Base-by-base conservation (phyloP, 2,797 vertebrate species). In the Lates japonicus region DNA sequence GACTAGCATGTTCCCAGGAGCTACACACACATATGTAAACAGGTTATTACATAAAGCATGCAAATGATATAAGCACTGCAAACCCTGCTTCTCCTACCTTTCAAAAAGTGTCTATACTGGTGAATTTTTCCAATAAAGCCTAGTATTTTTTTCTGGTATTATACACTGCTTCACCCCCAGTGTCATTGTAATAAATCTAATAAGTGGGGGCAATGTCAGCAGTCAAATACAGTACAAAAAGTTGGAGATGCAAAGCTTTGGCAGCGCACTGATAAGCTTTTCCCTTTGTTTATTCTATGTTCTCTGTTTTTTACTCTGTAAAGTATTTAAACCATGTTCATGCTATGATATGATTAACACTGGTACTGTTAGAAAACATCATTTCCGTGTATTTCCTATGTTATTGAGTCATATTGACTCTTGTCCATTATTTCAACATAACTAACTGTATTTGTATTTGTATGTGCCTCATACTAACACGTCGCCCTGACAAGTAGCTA, bases 341-440 rank as follows among this genome's bases (percentile, higher is more conserved):
- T 78, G 86, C 77, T 80, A 73, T 80, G 84, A 51, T 81, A 52
- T 77, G 64, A 85, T 80, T 67, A 71, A 57, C 76, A 59, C 62
- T 86, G 80, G 63, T 83, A 78, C 59, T 77, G 48, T 80, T 78
- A 80, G 22, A 70, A 63, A 75, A 67, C 25, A 74, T 67, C 3
- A 82, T 90, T 83, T 82, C 63, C 31, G 31, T 83, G 73, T 82
- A 85, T 87, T 70, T 88, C 69, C 55, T 84, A 62, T 84, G 74
- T 92, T 87, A 88, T 9, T 95, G 94, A 94, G 96, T 97, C 97
- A 98, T 93, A 97, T 94, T 98, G 97, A 97, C 96, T 97, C 87
- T 60, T 82, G 76, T 70, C 22, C 90, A 84, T 76, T 81, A 55
- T 67, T 66, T 60, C 54, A 78, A 67, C 60, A 88, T 68, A 88